Percentiles rank a stretch among this genome's conserved stretches.
Conservation (phyloP, 1,140 invertebrate genomes). For the Papilio helenus region DNA sequence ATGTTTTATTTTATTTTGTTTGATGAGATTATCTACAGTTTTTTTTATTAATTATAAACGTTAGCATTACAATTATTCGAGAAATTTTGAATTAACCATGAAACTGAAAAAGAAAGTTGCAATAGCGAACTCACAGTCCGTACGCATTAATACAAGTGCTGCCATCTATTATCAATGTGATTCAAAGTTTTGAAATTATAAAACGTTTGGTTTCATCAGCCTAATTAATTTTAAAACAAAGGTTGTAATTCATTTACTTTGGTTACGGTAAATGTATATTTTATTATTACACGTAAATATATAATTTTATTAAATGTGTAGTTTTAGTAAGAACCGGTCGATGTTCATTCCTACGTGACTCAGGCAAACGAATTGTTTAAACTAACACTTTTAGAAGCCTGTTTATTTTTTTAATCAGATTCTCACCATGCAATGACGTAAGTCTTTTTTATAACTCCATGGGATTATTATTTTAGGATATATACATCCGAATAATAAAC, state of each 20-base stretch:
- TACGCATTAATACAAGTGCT: conserved; percentile 12
- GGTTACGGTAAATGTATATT: background rate
- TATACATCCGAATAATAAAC: conserved; percentile 21
- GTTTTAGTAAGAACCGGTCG: background rate
- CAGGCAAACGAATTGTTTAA: conserved; percentile 32
- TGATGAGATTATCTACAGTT: background rate
- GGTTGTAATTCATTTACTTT: background rate
- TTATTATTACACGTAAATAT: background rate
- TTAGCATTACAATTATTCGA: background rate
- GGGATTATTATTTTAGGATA: conserved; percentile 32
- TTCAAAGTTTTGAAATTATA: background rate
- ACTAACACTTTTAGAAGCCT: conserved; percentile 32
- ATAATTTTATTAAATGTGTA: background rate
- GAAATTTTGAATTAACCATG: background rate
- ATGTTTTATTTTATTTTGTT: background rate
- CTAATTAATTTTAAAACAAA: background rate
- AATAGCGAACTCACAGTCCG: background rate
- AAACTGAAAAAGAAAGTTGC: background rate
- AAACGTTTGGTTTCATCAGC: background rate
- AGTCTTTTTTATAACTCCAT: conserved; percentile 15
- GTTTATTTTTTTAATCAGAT: conserved; percentile 40
- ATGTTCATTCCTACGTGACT: conserved; percentile 19
- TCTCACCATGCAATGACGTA: conserved; percentile 33
- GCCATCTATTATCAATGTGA: conserved; percentile 31
- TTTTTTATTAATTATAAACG: background rate